Percentiles rank a stretch among this genome's conserved stretches.
Evolutionary conservation across 2,888 invertebrate species (phyloP).

Genomic region (Crioceris asparagi): DNA sequence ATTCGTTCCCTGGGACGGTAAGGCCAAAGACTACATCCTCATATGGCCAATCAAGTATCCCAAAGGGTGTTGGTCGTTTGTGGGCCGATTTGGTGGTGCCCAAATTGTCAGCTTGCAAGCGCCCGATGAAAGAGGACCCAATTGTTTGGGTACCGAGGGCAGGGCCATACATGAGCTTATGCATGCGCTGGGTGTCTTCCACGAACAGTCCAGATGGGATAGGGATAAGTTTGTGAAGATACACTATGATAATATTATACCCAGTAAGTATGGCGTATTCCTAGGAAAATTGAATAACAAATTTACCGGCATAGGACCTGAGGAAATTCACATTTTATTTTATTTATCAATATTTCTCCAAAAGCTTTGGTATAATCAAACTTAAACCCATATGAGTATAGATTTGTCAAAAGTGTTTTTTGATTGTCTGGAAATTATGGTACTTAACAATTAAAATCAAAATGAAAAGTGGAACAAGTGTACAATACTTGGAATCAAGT

Average conservation of each 20-base stretch:
- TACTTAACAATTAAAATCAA: too few relatives aligned
- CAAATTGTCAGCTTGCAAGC: conserved; percentile 61
- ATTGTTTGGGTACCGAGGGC: conserved; percentile 56
- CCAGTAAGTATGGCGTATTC: conserved; percentile 44
- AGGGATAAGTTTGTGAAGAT: conserved; percentile 60
- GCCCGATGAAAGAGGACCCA: conserved; percentile 48
- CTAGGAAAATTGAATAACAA: background rate
- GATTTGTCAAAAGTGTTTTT: too few relatives aligned
- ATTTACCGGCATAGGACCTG: background rate
- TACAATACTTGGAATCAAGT: too few relatives aligned
- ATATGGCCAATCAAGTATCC: conserved; percentile 58
- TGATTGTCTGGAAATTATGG: too few relatives aligned
- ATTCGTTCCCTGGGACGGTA: conserved; percentile 55
- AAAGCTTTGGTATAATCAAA: too few relatives aligned
- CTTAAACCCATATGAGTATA: too few relatives aligned
- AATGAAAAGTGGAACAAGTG: too few relatives aligned
- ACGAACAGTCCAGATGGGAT: conserved; percentile 69
- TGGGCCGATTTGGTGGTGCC: conserved; percentile 59
- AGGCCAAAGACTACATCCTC: conserved; percentile 49
- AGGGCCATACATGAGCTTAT: conserved; percentile 71
- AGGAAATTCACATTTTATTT: too few relatives aligned
- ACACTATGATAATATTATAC: conserved; percentile 55
- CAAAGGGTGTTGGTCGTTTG: conserved; percentile 64
- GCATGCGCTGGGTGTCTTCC: conserved; percentile 73
- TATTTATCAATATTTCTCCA: too few relatives aligned